Base-by-base conservation (phyloP, 2,797 vertebrate species). In the Scomberomorus guttatus region DNA sequence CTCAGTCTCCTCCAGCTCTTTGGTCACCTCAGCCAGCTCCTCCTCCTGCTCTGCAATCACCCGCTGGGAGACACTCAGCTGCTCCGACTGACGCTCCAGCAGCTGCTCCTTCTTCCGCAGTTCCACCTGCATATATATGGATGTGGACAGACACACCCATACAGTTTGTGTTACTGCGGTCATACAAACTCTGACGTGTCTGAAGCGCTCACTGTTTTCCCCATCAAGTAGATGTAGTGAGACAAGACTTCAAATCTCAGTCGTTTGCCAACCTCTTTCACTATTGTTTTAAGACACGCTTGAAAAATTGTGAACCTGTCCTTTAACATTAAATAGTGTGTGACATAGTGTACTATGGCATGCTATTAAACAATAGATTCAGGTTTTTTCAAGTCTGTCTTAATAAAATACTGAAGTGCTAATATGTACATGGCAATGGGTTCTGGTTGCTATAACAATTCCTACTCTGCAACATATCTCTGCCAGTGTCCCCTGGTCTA, bases 21-120 rank as follows among this genome's bases (percentile, higher is more conserved):
- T 95, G 2, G 96, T 94, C 68, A 97, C 96, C 79, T 97, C 96
- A 0, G 96, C 94, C 57, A 98, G 92, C 64, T 98, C 95, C 48
- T 96, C 96, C 76, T 97, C 96, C 91, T 96, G 96, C 79, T 97
- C 95, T 2, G 95, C 94, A 0, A 97, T 95, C 75, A 97, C 95
- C 10, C 93, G 93, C 68, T 97, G 96, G 22, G 96, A 94, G 5
- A 85, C 83, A 2, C 75, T 94, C 48, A 97, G 84, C 56, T 82
- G 79, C 71, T 91, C 87, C 0, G 75, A 77, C 82, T 81, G 89
- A 9, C 56, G 81, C 60, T 89, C 83, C 55, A 97, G 77, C 32
- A 81, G 66, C 52, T 91, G 90, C 65, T 91, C 93, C 77, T 88
- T 93, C 76, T 92, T 95, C 57, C 82, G 87, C 46, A 92, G 84